Conservation (phyloP, 2,888 invertebrate species). For the Cenopis cana region DNA sequence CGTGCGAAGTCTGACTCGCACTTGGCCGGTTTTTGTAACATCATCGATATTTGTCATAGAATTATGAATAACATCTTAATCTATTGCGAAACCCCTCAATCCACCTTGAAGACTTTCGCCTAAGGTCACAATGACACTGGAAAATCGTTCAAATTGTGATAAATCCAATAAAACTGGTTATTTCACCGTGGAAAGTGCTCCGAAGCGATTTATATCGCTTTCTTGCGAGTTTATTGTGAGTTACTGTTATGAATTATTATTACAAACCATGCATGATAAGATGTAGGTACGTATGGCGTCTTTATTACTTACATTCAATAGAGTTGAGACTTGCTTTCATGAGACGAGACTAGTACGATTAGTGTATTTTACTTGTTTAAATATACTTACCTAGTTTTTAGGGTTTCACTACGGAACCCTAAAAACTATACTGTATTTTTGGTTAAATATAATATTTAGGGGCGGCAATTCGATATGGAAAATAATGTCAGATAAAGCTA, state of each 20-base stretch:
- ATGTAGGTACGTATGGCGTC: background rate
- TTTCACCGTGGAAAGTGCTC: slow-evolving; percentile 50
- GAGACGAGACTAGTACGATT: too few species aligned
- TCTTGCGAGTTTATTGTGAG: slow-evolving; percentile 44
- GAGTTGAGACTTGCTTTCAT: background rate
- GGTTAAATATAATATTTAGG: too few species aligned
- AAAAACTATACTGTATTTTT: too few species aligned
- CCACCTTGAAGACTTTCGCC: slow-evolving; percentile 28
- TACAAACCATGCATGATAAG: background rate
- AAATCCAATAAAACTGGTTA: slow-evolving; percentile 47
- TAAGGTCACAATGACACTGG: slow-evolving; percentile 30
- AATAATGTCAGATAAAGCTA: too few species aligned
- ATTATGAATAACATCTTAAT: background rate
- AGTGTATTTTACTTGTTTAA: too few species aligned
- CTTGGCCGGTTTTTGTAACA: too few species aligned
- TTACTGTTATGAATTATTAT: slow-evolving; percentile 23
- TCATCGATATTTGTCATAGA: too few species aligned
- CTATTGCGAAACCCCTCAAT: slow-evolving; percentile 8
- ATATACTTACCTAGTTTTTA: too few species aligned
- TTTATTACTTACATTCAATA: background rate
- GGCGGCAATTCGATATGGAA: too few species aligned
- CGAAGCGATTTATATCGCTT: slow-evolving; percentile 52
- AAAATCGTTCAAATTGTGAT: slow-evolving; percentile 47
- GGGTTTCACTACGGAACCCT: too few species aligned
- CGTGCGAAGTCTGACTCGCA: too few species aligned